phyloP scores from a whole-genome alignment of 37 sponge, comb jelly and placozoan species.

The Cladorhizidae sp. region DNA sequence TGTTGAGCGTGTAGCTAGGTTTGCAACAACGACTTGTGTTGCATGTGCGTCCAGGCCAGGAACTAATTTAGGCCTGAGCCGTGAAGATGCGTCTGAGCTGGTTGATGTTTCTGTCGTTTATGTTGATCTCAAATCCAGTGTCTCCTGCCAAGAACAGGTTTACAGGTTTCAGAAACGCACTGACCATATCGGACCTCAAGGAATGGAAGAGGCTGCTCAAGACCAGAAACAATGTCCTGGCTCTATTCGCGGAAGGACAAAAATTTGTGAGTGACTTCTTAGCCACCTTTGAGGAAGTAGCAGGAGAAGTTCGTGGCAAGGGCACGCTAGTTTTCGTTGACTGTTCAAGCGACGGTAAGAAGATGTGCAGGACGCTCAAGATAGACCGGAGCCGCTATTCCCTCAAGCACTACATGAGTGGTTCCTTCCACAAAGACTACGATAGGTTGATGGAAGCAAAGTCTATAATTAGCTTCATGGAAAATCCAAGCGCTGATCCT shows the following conservation, averaged over 20 bases:
- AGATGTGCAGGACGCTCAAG: slow-evolving; percentile 88
- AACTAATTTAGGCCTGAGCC: too few species aligned
- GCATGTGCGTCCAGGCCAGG: too few species aligned
- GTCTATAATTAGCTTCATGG: slow-evolving; percentile 78
- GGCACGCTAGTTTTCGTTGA: slow-evolving; percentile 82
- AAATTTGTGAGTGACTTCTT: slow-evolving; percentile 27
- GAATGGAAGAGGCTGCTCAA: slow-evolving; percentile 86
- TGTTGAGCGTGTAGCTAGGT: too few species aligned
- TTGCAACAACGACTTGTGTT: too few species aligned
- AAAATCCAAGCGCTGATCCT: slow-evolving; percentile 82
- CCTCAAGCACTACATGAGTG: slow-evolving; percentile 88
- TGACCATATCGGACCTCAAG: slow-evolving; percentile 71
- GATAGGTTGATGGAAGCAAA: slow-evolving; percentile 67
- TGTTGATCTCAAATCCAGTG: neutral
- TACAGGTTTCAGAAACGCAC: slow-evolving; percentile 8
- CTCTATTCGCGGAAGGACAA: slow-evolving; percentile 50
- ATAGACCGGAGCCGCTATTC: slow-evolving; percentile 34
- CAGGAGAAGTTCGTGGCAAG: slow-evolving; percentile 57
- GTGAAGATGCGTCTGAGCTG: neutral
- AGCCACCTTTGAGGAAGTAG: slow-evolving; percentile 64
- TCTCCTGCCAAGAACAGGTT: neutral
- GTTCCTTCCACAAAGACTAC: slow-evolving; percentile 89
- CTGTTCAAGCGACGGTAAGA: slow-evolving; percentile 66
- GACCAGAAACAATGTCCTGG: slow-evolving; percentile 80
- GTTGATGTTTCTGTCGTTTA: neutral